Evolutionary conservation across 2,113 vertebrate species (phyloP), one percentile per base, ranked within the genome.

Genomic region (Entelurus aequoreus): DNA sequence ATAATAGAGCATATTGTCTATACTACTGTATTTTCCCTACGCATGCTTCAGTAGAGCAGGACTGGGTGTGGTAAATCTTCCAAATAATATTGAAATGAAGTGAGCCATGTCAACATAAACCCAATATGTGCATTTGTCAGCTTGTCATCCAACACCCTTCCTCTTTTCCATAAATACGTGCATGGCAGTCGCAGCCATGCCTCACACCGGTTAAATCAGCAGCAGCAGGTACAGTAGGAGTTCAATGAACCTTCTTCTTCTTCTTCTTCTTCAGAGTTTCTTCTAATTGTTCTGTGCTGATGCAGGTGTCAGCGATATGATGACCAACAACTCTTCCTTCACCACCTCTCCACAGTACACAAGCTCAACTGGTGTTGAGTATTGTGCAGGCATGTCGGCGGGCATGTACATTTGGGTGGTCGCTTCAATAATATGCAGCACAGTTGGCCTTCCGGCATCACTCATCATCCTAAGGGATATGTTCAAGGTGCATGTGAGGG

Each of bases 381-480:
- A 0, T 6, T 57, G 55, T 9, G 5, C 4, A 4, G 38, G 55
- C n/a, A 57, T 44, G 55, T 10, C 36, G 35, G 15, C 15, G 8
- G 6, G 11, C 0, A 5, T 0, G 1, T 16, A 68, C 10, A 7
- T 62, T 5, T 87, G 79, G 83, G 0, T 0, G 5, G 0, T 48
- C 46, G n/a, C 7, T 0, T 14, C n/a, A 9, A 0, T 4, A 0
- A n/a, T 84, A 4, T 71, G 36, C 57, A 72, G 68, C 49, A 7
- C 1, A 11, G 0, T 71, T 14, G 80, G 85, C 6, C 72, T 85
- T 35, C 80, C 85, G 38, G 60, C 76, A 0, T 69, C 46, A 13
- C 5, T 77, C 13, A 16, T 37, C n/a, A 50, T 79, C 48, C 69
- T 87, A 19, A 77, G 75, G 76, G 75, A 75, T 8, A 55, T 84